Evolutionary conservation across 2,888 invertebrate species (phyloP), one percentile per base, ranked within the genome.

Genomic region (Andrena minutula): DNA sequence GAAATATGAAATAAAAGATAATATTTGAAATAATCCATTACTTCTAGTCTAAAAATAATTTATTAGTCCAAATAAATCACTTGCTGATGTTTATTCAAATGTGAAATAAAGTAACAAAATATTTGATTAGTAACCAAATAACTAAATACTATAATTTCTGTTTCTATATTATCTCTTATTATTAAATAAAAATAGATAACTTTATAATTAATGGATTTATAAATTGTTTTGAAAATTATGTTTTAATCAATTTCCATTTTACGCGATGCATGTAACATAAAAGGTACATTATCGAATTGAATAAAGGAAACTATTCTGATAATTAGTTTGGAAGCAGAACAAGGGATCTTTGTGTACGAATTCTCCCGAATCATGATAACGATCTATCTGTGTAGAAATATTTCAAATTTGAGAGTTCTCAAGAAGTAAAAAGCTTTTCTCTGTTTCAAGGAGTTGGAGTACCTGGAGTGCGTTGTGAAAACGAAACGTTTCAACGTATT

Each of bases 351-450:
- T 20, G 51, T 20, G n/a, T n/a, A 12, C 10, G n/a, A 8, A 23
- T 49, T 58, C 30, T 72, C 28, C 49, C 12, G 23, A 51, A 23
- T 51, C 12, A 41, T 51, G 61, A 20, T 23, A 30, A 28, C 28
- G 12, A 41, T 58, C 65, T 35, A 35, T 47, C 41, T 30, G 35
- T 41, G 61, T 23, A 71, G 75, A 74, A 82, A 81, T 82, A 82
- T 81, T 70, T 76, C 61, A 80, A 84, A 70, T 80, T 76, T 66
- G 70, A 84, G 75, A 63, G 70, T 61, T 51, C 69, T 61, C 75
- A 26, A 64, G 56, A 53, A 56, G 75, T 75, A 75, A 75, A 84
- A 85, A 84, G 84, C 82, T 75, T 84, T 85, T 60, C 61, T 64
- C 81, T 85, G 84, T 84, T 82, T 76, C 68, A 60, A 66, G 75